A percentile compares a stretch with the other conserved stretches of the same genome.
Evolutionary conservation across 1,140 invertebrate species (phyloP).

Genomic region (Trichonephila clavipes): DNA sequence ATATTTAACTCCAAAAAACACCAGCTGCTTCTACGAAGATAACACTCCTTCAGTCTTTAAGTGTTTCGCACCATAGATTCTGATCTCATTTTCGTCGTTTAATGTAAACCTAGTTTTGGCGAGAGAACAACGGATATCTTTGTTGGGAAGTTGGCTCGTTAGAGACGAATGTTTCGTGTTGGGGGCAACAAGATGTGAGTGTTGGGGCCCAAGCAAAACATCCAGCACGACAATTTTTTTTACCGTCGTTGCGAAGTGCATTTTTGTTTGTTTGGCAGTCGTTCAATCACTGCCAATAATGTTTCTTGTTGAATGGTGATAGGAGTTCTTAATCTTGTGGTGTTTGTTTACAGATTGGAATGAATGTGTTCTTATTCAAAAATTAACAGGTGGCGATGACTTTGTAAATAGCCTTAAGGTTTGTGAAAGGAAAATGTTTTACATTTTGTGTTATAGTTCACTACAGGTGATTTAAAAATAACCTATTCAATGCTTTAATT

Average conservation of each 20-base stretch:
- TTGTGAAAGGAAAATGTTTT: too few species aligned
- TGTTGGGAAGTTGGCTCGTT: conserved; percentile 59
- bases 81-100: conserved; percentile 59
- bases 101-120: conserved; percentile 57
- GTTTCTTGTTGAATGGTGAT: neutral
- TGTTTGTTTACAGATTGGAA: neutral
- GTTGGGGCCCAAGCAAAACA: conserved; percentile 35
- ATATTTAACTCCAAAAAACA: conserved; percentile 64
- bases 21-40: conserved; percentile 53
- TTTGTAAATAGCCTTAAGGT: neutral
- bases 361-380: neutral
- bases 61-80: conserved; percentile 71
- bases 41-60: conserved; percentile 51
- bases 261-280: conserved; percentile 26
- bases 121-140: conserved; percentile 26
- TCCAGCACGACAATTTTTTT: neutral
- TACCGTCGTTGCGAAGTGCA: neutral
- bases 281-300: conserved; percentile 27
- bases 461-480: too few species aligned
- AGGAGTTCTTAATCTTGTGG: neutral
- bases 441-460: too few species aligned
- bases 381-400: neutral
- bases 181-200: conserved; percentile 2
- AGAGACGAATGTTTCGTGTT: conserved; percentile 30
- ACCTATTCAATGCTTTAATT: too few species aligned